phyloP scores from a whole-genome alignment of 2,888 invertebrate species.

The Dasypogon diadema region DNA sequence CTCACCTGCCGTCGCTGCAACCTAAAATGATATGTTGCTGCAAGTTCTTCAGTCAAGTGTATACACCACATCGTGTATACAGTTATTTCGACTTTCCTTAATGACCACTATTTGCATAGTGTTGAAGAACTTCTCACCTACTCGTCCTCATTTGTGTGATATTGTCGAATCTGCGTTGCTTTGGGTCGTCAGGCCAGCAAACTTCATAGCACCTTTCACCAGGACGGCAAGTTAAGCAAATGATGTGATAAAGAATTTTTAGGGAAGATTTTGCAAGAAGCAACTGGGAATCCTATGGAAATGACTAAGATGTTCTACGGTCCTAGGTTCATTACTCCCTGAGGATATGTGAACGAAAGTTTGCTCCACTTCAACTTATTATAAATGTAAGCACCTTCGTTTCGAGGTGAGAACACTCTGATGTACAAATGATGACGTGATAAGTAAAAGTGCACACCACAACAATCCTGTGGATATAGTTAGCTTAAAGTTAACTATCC shows the following conservation, averaged over 20 bases:
- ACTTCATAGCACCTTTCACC: neutral
- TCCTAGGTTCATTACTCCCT: conserved; percentile 5
- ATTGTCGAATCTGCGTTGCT: neutral
- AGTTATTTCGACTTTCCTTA: conserved; percentile 5
- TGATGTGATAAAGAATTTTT: conserved; percentile 1
- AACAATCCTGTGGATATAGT: too few relatives aligned
- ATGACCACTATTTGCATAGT: conserved; percentile 14
- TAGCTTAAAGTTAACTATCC: too few relatives aligned
- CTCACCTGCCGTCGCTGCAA: neutral
- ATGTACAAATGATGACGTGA: conserved; percentile 27
- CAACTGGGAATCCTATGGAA: neutral
- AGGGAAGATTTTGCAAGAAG: neutral
- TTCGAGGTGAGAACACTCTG: conserved; percentile 13
- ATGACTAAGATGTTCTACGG: neutral
- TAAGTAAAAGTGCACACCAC: conserved; percentile 23
- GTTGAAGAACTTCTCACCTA: neutral
- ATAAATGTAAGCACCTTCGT: conserved; percentile 18
- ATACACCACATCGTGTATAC: too few relatives aligned
- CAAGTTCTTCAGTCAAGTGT: neutral
- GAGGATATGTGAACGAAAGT: neutral
- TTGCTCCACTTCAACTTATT: conserved; percentile 17
- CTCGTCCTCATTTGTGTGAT: conserved; percentile 2
- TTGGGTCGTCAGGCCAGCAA: neutral
- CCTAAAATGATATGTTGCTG: neutral
- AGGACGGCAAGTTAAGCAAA: conserved; percentile 11